Percentiles rank a stretch among this genome's conserved stretches.
Conservation (phyloP, 2,888 invertebrate genomes). For the Acholoe squamosa region DNA sequence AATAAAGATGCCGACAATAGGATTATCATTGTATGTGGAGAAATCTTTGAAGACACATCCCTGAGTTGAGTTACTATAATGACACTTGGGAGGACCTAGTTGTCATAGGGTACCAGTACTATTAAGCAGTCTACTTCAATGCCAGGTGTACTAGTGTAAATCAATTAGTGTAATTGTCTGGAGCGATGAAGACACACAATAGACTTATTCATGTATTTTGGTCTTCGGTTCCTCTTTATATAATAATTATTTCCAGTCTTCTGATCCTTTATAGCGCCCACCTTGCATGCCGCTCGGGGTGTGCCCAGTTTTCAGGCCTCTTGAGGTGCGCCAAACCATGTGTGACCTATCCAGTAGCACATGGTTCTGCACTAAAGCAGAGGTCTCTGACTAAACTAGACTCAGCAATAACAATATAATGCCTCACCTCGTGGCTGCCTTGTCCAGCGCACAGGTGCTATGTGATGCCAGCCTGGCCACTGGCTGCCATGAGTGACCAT, state of each 20-base stretch:
- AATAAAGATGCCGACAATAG: conserved; percentile 14
- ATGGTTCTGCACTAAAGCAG: background rate
- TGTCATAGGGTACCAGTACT: background rate
- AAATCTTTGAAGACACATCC: background rate
- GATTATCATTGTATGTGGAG: background rate
- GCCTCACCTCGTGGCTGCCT: conserved; percentile 19
- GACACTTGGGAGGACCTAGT: background rate
- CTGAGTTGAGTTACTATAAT: conserved; percentile 22
- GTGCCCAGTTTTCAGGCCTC: background rate
- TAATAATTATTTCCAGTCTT: background rate
- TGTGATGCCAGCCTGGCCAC: conserved; percentile 21
- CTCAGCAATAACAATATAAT: conserved; percentile 51
- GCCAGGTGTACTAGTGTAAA: conserved; percentile 24
- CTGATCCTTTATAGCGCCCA: background rate
- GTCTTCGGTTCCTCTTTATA: conserved; percentile 30
- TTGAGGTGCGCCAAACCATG: too few relatives aligned
- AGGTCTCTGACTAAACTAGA: conserved; percentile 34
- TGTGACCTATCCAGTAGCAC: background rate
- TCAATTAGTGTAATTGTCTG: conserved; percentile 32
- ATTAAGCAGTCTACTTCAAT: background rate
- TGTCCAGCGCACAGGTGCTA: conserved; percentile 47
- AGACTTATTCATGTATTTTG: conserved; percentile 7
- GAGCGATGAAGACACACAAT: conserved; percentile 11
- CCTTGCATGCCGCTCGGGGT: background rate
- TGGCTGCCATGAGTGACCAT: background rate